Conservation (phyloP, 1,140 invertebrate species). For the Asbolus verrucosus region DNA sequence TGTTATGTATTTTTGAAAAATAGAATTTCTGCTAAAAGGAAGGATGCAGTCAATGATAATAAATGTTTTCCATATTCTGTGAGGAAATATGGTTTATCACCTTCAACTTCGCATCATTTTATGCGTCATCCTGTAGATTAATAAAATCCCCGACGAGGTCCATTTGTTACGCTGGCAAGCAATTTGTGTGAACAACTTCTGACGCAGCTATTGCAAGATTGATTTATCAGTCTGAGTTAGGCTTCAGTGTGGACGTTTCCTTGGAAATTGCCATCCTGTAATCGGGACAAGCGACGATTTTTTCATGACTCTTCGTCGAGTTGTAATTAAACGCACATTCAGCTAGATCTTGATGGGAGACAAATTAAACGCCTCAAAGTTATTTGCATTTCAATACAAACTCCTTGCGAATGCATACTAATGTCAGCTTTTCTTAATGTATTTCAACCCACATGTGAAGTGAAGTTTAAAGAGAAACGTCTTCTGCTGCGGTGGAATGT, state of each 20-base stretch:
- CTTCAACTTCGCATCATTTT: not conserved
- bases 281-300: no score
- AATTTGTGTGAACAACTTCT: constrained; percentile 11
- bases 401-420: constrained; percentile 17
- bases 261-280: not conserved
- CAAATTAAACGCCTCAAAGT: constrained; percentile 5
- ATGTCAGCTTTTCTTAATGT: constrained; percentile 14
- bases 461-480: not conserved
- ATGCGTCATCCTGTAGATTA: constrained; percentile 3
- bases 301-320: not conserved
- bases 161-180: constrained; percentile 1
- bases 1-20: no score
- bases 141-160: not conserved
- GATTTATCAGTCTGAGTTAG: constrained; percentile 23
- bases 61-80: no score
- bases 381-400: constrained; percentile 20
- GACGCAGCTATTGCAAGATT: constrained; percentile 14
- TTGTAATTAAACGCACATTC: constrained; percentile 21
- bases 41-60: no score
- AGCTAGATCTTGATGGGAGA: constrained; percentile 10
- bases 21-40: no score
- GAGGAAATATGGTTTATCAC: not conserved
- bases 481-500: constrained; percentile 6
- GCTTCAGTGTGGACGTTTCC: not conserved
- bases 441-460: constrained; percentile 5